Conservation (phyloP, 2,888 invertebrate species). For the Lithophane ornitopus region DNA sequence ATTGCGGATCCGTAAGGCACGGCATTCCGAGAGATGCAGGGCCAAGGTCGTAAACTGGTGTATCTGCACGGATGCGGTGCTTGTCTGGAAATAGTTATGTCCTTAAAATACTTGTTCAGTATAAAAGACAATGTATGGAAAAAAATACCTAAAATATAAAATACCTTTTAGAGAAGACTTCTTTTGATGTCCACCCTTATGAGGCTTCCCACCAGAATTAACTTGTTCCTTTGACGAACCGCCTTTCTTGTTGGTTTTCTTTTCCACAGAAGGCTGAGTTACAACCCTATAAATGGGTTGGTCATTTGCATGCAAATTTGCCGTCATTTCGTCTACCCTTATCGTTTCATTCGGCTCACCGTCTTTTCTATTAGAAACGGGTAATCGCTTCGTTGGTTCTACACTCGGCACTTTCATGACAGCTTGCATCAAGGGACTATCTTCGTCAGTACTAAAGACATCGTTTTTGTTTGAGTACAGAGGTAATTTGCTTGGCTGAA, state of each 20-base stretch:
- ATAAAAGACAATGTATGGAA: background rate
- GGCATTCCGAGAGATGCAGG: constrained; percentile 94
- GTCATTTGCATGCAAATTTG: constrained; percentile 87
- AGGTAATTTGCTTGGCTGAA: constrained; percentile 82
- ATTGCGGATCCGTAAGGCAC: constrained; percentile 94
- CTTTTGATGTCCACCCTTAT: constrained; percentile 86
- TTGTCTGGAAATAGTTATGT: constrained; percentile 78
- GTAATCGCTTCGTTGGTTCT: constrained; percentile 80
- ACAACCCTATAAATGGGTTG: constrained; percentile 88
- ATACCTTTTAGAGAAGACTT: constrained; percentile 88
- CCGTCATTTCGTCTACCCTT: constrained; percentile 85
- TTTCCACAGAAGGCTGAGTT: constrained; percentile 85
- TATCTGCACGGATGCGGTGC: constrained; percentile 82
- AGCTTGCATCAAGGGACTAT: constrained; percentile 85
- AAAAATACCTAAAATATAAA: constrained; percentile 3
- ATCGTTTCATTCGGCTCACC: constrained; percentile 85
- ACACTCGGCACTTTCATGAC: constrained; percentile 84
- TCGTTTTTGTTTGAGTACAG: constrained; percentile 83
- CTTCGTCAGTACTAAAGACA: constrained; percentile 83
- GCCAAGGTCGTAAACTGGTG: constrained; percentile 84
- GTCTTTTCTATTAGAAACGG: constrained; percentile 83
- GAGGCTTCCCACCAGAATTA: constrained; percentile 74
- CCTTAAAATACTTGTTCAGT: constrained; percentile 16
- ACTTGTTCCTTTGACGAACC: constrained; percentile 78
- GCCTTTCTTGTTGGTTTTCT: constrained; percentile 84